phyloP scores from a whole-genome alignment of 2,888 invertebrate species.

The Brachypterus glaber region DNA sequence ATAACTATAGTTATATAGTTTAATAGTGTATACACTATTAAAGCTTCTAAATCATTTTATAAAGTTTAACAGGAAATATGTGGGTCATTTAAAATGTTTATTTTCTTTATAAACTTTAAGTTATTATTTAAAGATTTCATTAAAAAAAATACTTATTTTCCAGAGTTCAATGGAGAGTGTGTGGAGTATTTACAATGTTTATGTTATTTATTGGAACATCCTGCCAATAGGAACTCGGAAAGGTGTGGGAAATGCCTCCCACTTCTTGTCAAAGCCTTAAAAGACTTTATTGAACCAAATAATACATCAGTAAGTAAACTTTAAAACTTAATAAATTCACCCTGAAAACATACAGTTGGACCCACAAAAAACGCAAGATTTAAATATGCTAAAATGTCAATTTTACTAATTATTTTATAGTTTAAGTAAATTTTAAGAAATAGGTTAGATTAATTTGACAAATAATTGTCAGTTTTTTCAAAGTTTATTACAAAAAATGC shows the following conservation, averaged over 20 bases:
- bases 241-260: conserved; percentile 27
- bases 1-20: too few species aligned
- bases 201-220: conserved; percentile 31
- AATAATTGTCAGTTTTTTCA: too few species aligned
- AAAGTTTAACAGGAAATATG: background rate
- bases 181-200: conserved; percentile 33
- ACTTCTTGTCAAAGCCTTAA: conserved; percentile 28
- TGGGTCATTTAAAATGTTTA: background rate
- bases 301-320: conserved; percentile 23
- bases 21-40: background rate
- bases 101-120: too few species aligned
- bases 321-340: conserved; percentile 1
- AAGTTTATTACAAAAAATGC: too few species aligned
- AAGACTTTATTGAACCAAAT: conserved; percentile 24
- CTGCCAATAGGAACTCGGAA: conserved; percentile 28
- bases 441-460: too few species aligned
- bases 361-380: too few species aligned
- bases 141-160: too few species aligned
- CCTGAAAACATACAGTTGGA: too few species aligned
- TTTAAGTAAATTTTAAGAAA: too few species aligned
- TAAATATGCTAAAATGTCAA: too few species aligned
- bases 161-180: conserved; percentile 24
- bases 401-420: too few species aligned
- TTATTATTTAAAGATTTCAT: too few species aligned
- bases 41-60: background rate